These are phyloP conservation scores for Conus ventricosus DNA, from an alignment of 1,140 invertebrate species.

Conservation along the genomic window DNA sequence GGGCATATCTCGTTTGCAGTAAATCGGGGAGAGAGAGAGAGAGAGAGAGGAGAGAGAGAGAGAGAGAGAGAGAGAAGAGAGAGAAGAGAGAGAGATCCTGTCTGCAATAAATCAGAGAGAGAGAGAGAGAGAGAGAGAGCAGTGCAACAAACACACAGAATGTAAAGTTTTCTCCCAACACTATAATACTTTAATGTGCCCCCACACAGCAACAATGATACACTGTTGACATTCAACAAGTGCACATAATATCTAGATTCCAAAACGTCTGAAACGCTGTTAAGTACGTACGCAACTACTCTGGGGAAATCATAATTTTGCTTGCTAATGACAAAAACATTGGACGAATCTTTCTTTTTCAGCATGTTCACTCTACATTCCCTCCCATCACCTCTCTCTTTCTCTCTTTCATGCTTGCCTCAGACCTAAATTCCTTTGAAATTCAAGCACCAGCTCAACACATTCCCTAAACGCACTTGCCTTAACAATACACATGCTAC, in stretches of 20 bases:
- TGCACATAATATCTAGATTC: neutral
- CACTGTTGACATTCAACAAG: neutral
- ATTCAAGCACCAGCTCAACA: neutral
- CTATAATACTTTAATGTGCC: neutral
- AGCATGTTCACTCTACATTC: neutral
- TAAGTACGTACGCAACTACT: neutral
- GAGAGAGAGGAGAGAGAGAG: no score
- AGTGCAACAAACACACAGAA: neutral
- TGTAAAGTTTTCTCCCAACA: neutral
- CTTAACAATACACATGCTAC: neutral
- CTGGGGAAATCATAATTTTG: neutral
- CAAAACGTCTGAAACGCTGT: neutral
- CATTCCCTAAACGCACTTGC: neutral
- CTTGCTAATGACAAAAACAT: neutral
- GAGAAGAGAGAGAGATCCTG: no score
- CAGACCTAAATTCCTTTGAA: neutral
- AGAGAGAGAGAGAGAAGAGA: no score
- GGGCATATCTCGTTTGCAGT: no score
- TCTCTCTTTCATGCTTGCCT: neutral
- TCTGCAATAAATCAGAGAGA: no score
- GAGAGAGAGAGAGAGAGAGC: no score
- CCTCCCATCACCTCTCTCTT: no score
- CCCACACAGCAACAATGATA: neutral
- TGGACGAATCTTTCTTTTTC: neutral
- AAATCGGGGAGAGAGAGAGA: no score